Percentiles rank a stretch among this genome's conserved stretches.
These are phyloP conservation scores for Pseudonaja textilis DNA, from an alignment of 2,113 vertebrate genomes.

Conservation along the genomic window DNA sequence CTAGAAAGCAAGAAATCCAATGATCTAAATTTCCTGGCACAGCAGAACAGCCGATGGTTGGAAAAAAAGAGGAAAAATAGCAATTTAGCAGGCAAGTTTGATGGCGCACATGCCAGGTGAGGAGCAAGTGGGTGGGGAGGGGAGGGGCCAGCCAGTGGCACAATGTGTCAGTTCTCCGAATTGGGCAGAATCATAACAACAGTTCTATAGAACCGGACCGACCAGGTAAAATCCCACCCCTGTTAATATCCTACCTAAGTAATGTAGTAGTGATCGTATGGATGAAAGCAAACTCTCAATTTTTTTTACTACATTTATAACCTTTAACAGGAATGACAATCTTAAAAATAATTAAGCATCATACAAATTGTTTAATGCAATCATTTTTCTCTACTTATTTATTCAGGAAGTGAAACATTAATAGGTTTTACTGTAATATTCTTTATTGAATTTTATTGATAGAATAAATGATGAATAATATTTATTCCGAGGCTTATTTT, in stretches of 20 bases:
- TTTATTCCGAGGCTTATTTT: neutral
- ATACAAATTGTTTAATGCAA: neutral
- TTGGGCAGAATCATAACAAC: no score
- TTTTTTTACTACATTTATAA: constrained; percentile 5
- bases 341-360: constrained; percentile 9
- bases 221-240: no score
- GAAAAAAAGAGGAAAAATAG: no score
- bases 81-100: no score
- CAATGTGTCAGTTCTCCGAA: no score
- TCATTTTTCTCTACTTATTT: constrained; percentile 3
- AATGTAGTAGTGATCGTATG: neutral
- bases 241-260: neutral
- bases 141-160: no score
- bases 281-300: neutral
- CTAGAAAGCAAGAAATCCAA: no score
- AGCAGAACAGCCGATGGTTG: no score
- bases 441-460: constrained; percentile 10
- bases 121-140: no score
- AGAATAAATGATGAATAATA: neutral
- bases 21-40: no score
- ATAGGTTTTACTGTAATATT: constrained; percentile 15
- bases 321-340: constrained; percentile 10
- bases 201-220: no score
- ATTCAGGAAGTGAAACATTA: constrained; percentile 2
- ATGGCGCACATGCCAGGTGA: no score